phyloP scores from a whole-genome alignment of 1,140 invertebrate genomes.

The Zaprionus vittiger region DNA sequence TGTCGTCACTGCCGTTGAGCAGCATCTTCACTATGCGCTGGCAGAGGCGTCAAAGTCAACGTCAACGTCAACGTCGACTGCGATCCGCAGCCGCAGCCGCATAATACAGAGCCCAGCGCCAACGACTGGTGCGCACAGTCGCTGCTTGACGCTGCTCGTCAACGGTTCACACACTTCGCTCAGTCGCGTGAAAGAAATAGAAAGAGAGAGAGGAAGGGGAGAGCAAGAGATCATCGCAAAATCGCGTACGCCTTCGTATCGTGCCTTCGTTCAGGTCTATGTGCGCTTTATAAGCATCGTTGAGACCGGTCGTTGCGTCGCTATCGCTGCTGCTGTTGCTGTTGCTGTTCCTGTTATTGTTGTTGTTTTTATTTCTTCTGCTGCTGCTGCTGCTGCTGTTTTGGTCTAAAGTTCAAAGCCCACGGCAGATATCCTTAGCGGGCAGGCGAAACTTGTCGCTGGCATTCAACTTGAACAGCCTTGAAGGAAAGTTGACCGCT shows the following conservation, averaged over 20 bases:
- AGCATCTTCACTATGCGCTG: slow-evolving; percentile 22
- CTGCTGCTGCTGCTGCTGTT: background rate
- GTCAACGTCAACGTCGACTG: background rate
- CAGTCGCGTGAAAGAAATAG: background rate
- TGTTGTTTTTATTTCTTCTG: background rate
- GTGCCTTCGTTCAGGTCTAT: slow-evolving; percentile 9
- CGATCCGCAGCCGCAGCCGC: background rate
- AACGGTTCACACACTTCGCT: slow-evolving; percentile 25
- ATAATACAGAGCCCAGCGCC: background rate
- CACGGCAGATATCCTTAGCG: slow-evolving; percentile 18
- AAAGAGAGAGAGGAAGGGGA: background rate
- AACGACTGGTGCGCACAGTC: slow-evolving; percentile 36
- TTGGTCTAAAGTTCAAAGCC: slow-evolving; percentile 29
- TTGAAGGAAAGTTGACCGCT: slow-evolving; percentile 24
- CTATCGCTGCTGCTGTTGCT: background rate
- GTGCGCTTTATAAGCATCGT: slow-evolving; percentile 11
- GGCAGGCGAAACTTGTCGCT: slow-evolving; percentile 7
- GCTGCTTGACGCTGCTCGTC: slow-evolving; percentile 32
- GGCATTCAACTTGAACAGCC: slow-evolving; percentile 11
- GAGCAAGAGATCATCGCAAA: slow-evolving; percentile 5
- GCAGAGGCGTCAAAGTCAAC: background rate
- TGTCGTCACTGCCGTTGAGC: slow-evolving; percentile 1
- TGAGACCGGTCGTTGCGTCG: slow-evolving; percentile 33
- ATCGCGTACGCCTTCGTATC: slow-evolving; percentile 15
- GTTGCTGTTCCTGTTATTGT: background rate